Conservation (phyloP, 2,797 vertebrate species). For the Bradypus variegatus region DNA sequence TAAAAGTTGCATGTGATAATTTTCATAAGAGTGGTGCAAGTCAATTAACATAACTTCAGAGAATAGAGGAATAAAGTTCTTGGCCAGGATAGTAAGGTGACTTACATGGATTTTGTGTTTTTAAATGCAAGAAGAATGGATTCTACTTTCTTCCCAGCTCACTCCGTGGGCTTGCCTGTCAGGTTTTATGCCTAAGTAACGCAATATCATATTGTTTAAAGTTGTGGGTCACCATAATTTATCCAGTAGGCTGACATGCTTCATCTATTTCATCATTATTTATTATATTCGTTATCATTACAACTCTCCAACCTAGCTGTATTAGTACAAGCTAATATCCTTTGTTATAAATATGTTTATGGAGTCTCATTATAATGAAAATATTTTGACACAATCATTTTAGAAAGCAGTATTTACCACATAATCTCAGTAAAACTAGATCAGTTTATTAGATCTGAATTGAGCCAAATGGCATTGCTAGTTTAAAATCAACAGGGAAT, state of each 20-base stretch:
- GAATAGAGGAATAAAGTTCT: neutral
- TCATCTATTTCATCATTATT: neutral
- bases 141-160: neutral
- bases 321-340: neutral
- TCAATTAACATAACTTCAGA: neutral
- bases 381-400: neutral
- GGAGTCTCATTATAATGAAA: neutral
- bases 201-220: neutral
- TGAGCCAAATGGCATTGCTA: neutral
- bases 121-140: neutral
- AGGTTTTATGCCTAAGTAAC: neutral
- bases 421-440: neutral
- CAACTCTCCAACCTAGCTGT: neutral
- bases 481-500: neutral
- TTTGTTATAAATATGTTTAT: neutral
- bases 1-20: neutral
- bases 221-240: neutral
- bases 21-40: neutral
- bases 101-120: neutral
- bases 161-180: neutral
- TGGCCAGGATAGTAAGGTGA: neutral
- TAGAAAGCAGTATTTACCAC: neutral
- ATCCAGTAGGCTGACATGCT: neutral
- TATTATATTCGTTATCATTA: neutral
- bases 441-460: neutral